These are phyloP conservation scores for Hoplodrina blanda DNA, from an alignment of 2,888 invertebrate species.

Conservation along the genomic window DNA sequence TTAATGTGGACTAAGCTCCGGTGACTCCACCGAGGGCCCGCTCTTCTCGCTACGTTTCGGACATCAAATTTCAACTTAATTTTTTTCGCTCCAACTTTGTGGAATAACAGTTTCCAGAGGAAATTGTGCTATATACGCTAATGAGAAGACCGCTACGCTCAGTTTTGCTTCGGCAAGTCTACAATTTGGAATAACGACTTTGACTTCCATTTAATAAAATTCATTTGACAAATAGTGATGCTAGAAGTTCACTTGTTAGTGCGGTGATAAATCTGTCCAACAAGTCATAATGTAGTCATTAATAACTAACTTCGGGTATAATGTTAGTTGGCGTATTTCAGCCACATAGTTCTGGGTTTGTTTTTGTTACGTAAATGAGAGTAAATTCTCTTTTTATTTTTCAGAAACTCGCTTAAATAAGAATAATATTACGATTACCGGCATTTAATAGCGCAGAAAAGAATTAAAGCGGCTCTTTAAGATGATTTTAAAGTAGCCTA, in stretches of 20 bases:
- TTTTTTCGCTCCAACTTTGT: constrained; percentile 60
- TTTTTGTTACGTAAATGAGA: constrained; percentile 31
- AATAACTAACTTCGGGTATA: constrained; percentile 52
- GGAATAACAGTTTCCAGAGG: constrained; percentile 58
- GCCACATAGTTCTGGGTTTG: constrained; percentile 33
- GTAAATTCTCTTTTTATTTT: constrained; percentile 21
- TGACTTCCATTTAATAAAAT: constrained; percentile 43
- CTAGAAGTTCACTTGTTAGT: constrained; percentile 51
- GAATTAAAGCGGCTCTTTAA: constrained; percentile 75
- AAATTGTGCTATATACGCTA: constrained; percentile 63
- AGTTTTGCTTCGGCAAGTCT: constrained; percentile 48
- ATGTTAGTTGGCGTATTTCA: constrained; percentile 45
- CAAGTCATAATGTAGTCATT: constrained; percentile 56
- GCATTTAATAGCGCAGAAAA: constrained; percentile 58
- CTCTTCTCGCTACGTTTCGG: constrained; percentile 54
- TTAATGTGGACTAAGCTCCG: constrained; percentile 79
- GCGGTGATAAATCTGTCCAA: constrained; percentile 56
- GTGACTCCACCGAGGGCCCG: constrained; percentile 65
- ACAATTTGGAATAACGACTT: constrained; percentile 40
- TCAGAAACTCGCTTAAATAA: constrained; percentile 49
- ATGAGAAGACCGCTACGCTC: constrained; percentile 57
- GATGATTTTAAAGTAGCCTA: constrained; percentile 84
- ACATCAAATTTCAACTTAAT: constrained; percentile 68
- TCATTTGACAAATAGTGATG: constrained; percentile 47
- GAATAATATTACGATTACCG: constrained; percentile 63